Conservation (phyloP, 2,113 vertebrate genomes). For the Chloropsis cyanopogon region DNA sequence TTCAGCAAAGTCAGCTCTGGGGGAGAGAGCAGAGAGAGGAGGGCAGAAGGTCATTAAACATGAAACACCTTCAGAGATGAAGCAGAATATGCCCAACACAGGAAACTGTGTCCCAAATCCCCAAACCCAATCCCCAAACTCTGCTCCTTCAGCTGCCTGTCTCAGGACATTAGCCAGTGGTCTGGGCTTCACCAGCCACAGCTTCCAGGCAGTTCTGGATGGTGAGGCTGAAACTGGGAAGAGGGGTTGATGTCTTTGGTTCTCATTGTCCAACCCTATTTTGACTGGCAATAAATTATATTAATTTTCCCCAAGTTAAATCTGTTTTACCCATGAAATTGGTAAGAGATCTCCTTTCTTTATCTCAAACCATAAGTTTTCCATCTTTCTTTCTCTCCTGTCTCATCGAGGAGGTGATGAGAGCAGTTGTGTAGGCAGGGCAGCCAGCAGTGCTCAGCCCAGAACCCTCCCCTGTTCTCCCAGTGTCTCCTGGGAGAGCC, state of each 20-base stretch:
- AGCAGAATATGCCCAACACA: background rate
- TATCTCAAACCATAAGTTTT: background rate
- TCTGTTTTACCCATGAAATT: background rate
- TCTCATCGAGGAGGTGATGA: accelerated
- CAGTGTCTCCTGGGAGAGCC: background rate
- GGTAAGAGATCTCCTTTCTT: background rate
- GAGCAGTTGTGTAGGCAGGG: background rate
- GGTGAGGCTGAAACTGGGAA: background rate
- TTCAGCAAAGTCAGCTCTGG: background rate
- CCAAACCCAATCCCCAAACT: background rate
- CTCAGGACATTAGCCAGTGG: background rate
- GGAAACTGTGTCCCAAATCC: background rate
- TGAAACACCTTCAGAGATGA: background rate
- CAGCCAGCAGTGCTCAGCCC: background rate
- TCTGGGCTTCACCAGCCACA: background rate
- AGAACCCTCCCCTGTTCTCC: background rate
- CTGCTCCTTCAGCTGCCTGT: background rate
- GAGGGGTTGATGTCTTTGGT: background rate
- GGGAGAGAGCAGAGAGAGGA: background rate
- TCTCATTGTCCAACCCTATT: background rate
- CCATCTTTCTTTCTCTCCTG: background rate
- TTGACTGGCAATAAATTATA: background rate
- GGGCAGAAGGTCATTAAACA: background rate
- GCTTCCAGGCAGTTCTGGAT: background rate
- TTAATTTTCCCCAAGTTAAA: background rate